A percentile compares a stretch with the other conserved stretches of the same genome.
Conservation (phyloP, 2,113 vertebrate genomes). For the Picathartes gymnocephalus region DNA sequence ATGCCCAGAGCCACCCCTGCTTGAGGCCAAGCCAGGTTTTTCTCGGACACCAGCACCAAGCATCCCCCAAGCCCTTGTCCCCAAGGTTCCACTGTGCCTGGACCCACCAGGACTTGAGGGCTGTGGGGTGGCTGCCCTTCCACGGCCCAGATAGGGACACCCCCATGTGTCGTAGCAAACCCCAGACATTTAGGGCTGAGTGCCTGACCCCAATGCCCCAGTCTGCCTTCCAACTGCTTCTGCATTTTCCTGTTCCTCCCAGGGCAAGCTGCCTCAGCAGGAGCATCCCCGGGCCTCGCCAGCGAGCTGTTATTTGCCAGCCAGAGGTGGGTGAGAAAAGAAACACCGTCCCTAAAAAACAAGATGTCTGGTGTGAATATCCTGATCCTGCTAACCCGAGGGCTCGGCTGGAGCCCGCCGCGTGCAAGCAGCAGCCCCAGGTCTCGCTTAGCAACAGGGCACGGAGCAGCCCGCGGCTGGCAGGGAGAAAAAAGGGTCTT, state of each 20-base stretch:
- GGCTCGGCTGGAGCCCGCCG: constrained; percentile 41
- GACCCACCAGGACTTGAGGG: rapidly evolving
- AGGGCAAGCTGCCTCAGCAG: background rate
- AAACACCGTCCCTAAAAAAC: background rate
- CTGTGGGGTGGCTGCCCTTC: background rate
- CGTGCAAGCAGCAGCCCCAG: constrained; percentile 56
- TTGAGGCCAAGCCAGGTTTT: background rate
- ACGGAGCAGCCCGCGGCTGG: constrained; percentile 55
- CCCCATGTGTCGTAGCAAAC: background rate
- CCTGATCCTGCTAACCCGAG: constrained; percentile 48
- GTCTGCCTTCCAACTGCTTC: background rate
- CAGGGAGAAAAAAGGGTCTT: constrained; percentile 69
- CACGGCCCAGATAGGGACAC: background rate
- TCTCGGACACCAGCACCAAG: background rate
- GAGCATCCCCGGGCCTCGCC: constrained; percentile 12
- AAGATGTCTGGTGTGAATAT: constrained; percentile 70
- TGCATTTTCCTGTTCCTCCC: constrained; percentile 18
- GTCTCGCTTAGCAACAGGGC: constrained; percentile 79
- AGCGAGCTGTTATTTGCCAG: constrained; percentile 65
- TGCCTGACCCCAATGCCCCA: background rate
- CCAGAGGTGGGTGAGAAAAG: constrained; percentile 53
- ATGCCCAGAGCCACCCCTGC: background rate
- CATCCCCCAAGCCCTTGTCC: background rate
- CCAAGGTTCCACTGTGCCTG: background rate
- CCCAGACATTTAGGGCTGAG: background rate